phyloP scores from a whole-genome alignment of 35 echinoderm and acorn worm genomes.

The Stichopus chloronotus region DNA sequence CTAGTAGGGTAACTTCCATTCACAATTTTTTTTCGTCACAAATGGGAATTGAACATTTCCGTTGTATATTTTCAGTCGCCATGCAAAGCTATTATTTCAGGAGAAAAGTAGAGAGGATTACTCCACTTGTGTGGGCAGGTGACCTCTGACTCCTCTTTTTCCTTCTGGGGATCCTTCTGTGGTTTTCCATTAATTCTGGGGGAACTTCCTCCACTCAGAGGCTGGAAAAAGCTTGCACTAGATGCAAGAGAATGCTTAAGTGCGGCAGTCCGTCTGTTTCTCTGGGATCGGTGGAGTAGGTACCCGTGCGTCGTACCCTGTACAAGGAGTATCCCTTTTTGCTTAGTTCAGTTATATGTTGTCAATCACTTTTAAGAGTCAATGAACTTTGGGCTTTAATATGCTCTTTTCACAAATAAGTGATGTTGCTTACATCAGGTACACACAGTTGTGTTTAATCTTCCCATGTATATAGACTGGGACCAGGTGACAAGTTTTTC shows the following conservation, averaged over 20 bases:
- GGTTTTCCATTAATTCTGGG: slow-evolving; percentile 16
- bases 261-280: background rate
- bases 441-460: background rate
- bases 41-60: slow-evolving; percentile 56
- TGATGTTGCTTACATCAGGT: background rate
- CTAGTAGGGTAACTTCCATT: slow-evolving; percentile 23
- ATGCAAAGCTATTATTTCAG: slow-evolving; percentile 41
- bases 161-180: slow-evolving; percentile 45
- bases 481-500: too few species aligned
- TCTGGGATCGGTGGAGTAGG: background rate
- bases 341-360: background rate
- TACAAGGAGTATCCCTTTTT: background rate
- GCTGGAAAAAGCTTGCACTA: background rate
- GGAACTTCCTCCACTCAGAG: slow-evolving; percentile 14
- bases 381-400: background rate
- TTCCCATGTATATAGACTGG: too few species aligned
- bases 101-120: slow-evolving; percentile 16
- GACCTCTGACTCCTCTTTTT: slow-evolving; percentile 10
- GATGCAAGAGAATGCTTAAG: background rate
- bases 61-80: slow-evolving; percentile 26
- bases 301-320: background rate
- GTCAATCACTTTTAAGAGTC: background rate
- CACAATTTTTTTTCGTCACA: slow-evolving; percentile 35
- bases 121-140: slow-evolving; percentile 47
- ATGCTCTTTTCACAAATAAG: background rate